Conservation (phyloP, 2,888 invertebrate species). For the Phorcus lineatus region DNA sequence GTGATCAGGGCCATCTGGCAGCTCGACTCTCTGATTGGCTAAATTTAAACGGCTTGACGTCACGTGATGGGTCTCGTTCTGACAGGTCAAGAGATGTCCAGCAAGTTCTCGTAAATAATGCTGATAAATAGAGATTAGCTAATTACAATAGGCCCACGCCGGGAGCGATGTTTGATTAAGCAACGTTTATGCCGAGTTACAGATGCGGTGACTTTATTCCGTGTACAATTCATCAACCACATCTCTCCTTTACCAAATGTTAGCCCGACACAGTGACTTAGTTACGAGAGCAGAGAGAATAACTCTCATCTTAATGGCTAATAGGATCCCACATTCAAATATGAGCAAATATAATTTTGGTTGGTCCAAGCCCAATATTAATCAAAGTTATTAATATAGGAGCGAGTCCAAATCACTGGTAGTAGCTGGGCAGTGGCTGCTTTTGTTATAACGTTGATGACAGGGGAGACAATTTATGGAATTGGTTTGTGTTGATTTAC, state of each 20-base stretch:
- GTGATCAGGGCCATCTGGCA: slow-evolving; percentile 21
- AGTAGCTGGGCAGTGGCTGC: too few relatives aligned
- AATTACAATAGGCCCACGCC: background rate
- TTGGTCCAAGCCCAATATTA: background rate
- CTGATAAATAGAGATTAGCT: slow-evolving; percentile 22
- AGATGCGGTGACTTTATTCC: background rate
- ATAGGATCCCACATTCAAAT: background rate
- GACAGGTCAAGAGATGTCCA: slow-evolving; percentile 13
- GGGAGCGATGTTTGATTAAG: background rate
- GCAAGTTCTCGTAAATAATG: slow-evolving; percentile 15
- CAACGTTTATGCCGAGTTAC: background rate
- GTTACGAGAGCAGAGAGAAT: slow-evolving; percentile 5
- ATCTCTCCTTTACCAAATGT: slow-evolving; percentile 16
- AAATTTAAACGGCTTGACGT: background rate
- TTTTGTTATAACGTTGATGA: too few relatives aligned
- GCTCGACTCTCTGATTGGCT: background rate
- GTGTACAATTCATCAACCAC: slow-evolving; percentile 17
- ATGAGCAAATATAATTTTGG: slow-evolving; percentile 17
- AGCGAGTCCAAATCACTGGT: too few relatives aligned
- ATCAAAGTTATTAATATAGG: background rate
- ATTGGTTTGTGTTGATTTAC: too few relatives aligned
- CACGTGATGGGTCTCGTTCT: slow-evolving; percentile 7
- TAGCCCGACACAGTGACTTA: background rate
- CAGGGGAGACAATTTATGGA: too few relatives aligned
- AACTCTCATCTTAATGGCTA: background rate